These are phyloP conservation scores for Agrilus cyanescens DNA, from an alignment of 2,888 invertebrate species.

Conservation along the genomic window DNA sequence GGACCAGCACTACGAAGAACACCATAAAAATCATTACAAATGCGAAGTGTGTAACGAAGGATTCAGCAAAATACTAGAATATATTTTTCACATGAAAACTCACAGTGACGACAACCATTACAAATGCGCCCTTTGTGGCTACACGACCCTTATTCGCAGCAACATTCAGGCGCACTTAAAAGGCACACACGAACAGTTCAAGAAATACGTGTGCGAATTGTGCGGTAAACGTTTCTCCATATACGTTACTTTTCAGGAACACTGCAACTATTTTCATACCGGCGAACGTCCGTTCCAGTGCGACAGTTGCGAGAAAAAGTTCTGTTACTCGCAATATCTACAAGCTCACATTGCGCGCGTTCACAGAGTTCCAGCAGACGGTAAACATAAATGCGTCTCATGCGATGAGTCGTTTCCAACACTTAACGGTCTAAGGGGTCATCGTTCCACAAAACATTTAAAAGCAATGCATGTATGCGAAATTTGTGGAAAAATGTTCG, in stretches of 20 bases:
- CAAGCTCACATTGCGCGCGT: too few species aligned
- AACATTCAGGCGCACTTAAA: too few species aligned
- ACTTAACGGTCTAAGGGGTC: conserved; percentile 31
- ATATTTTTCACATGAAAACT: background rate
- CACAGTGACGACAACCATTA: background rate
- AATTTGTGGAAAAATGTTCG: conserved; percentile 44
- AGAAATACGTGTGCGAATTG: too few species aligned
- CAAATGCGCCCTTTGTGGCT: conserved; percentile 2
- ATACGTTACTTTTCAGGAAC: too few species aligned
- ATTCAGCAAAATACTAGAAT: conserved; percentile 32
- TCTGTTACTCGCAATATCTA: too few species aligned
- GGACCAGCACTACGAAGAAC: too few species aligned
- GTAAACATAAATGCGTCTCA: conserved; percentile 31
- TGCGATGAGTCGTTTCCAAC: conserved; percentile 34
- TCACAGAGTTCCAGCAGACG: conserved; percentile 14
- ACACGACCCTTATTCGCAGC: background rate
- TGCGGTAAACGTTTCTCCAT: too few species aligned
- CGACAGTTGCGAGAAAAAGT: background rate
- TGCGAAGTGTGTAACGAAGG: conserved; percentile 43
- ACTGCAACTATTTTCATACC: conserved; percentile 10
- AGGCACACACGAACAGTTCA: too few species aligned
- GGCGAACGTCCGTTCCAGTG: too few species aligned
- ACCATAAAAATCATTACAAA: conserved; percentile 25
- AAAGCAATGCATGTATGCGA: conserved; percentile 44
- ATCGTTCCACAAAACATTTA: conserved; percentile 37